Evolutionary conservation across 2,888 invertebrate genomes (phyloP).

Genomic region (Oxytorus armatus): DNA sequence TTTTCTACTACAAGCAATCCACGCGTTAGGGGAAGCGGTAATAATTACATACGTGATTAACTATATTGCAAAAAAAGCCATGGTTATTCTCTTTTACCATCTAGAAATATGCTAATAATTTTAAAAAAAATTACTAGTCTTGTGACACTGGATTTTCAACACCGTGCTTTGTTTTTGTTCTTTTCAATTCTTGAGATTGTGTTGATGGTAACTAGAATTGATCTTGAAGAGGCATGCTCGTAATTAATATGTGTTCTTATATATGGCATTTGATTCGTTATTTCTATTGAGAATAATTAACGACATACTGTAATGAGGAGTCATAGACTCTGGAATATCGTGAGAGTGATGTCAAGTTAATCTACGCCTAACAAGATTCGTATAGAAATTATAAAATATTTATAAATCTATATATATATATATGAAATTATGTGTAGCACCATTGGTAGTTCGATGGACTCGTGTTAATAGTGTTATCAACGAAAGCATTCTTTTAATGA

Average conservation of each 20-base stretch:
- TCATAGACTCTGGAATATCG: constrained; percentile 29
- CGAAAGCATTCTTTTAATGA: constrained; percentile 51
- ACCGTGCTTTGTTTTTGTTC: constrained; percentile 13
- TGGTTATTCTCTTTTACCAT: constrained; percentile 45
- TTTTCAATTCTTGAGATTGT: not conserved
- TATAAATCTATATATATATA: constrained; percentile 12
- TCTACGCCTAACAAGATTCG: not conserved
- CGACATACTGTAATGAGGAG: constrained; percentile 8
- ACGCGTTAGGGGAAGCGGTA: constrained; percentile 60
- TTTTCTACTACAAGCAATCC: constrained; percentile 54
- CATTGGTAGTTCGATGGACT: constrained; percentile 48
- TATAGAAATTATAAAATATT: constrained; percentile 13
- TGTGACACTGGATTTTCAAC: constrained; percentile 10
- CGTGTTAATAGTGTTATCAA: constrained; percentile 58
- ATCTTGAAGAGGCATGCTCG: constrained; percentile 51
- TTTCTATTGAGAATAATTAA: constrained; percentile 43
- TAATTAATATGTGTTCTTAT: constrained; percentile 52
- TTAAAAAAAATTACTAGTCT: constrained; percentile 37
- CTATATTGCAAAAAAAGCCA: constrained; percentile 38
- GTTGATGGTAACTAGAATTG: constrained; percentile 57
- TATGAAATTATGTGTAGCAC: constrained; percentile 51
- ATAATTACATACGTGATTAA: constrained; percentile 32
- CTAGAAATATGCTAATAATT: constrained; percentile 41
- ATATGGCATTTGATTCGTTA: constrained; percentile 49
- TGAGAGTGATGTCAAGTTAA: not conserved